Evolutionary conservation across 2,797 vertebrate species (phyloP).

Genomic region (Chelmon rostratus): DNA sequence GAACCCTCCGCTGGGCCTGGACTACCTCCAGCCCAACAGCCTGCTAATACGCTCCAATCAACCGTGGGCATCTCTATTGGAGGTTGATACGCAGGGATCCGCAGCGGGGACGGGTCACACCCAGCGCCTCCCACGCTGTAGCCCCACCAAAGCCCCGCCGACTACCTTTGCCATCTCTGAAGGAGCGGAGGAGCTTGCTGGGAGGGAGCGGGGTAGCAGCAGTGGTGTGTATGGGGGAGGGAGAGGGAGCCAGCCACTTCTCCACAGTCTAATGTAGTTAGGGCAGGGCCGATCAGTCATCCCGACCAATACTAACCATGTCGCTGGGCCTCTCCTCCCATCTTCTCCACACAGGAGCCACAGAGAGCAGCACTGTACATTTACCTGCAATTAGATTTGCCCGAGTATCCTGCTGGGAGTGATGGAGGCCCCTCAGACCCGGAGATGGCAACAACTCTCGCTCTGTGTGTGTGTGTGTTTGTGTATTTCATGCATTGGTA

Average conservation of each 20-base stretch:
- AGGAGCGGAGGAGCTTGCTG: constrained; percentile 27
- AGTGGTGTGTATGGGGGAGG: constrained; percentile 39
- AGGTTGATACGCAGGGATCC: constrained; percentile 58
- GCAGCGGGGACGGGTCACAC: constrained; percentile 55
- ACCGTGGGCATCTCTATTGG: constrained; percentile 57
- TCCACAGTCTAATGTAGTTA: constrained; percentile 84
- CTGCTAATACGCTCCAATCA: constrained; percentile 72
- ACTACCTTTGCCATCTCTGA: constrained; percentile 50
- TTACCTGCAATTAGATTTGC: constrained; percentile 87
- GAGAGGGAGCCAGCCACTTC: constrained; percentile 75
- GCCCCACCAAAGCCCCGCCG: constrained; percentile 20
- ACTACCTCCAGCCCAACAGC: constrained; percentile 70
- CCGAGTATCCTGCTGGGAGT: constrained; percentile 78
- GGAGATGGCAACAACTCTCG: constrained; percentile 66
- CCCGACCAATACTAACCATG: constrained; percentile 86
- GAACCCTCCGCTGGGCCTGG: constrained; percentile 69
- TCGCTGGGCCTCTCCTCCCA: constrained; percentile 81
- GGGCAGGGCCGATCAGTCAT: constrained; percentile 81
- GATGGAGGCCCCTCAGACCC: constrained; percentile 77
- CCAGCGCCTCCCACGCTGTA: constrained; percentile 16
- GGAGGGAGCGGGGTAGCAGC: constrained; percentile 35
- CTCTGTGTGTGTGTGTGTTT: constrained; percentile 32
- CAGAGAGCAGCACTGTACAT: constrained; percentile 80
- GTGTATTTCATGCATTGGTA: not conserved
- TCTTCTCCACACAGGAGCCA: constrained; percentile 79